Evolutionary conservation across 2,888 invertebrate genomes (phyloP), one percentile per base, ranked within the genome.

Genomic region (Eulithis prunata): DNA sequence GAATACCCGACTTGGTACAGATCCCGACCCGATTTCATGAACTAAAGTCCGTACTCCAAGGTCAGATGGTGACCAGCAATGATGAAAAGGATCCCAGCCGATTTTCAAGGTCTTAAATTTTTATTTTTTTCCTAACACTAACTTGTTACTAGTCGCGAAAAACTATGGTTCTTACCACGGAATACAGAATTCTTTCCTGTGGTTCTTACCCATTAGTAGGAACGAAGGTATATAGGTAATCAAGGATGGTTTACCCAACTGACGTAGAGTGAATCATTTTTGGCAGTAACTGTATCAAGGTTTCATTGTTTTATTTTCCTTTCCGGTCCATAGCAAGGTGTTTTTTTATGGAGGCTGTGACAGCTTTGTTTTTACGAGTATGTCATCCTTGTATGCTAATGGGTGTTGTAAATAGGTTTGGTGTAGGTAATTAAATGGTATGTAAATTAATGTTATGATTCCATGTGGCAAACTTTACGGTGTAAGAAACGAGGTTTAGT

Each of bases 321-420:
- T 64, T 59, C 55, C 59, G 55, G 62, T 56, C 56, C 51, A 56
- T 49, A 14, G n/a, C 71, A 69, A 69, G 71, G 69, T 41, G 64
- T 68, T 71, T 68, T 58, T 71, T 69, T 69, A 71, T 66, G 53
- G 51, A 54, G 54, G 54, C 41, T 54, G 14, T 21, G 36, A n/a
- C 41, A 54, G 57, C 55, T 54, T 59, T 51, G 66, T 60, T 63
- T 70, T 72, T 66, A 63, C 61, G 65, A 61, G 64, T 66, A 57
- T 54, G 63, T 62, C 54, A 63, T 66, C 65, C 63, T 66, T 69
- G 68, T 64, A 59, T 62, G 62, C 32, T 64, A 62, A 64, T 66
- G 45, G 21, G 12, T 49, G 67, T 54, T 56, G 62, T 61, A 61
- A 62, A 66, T 64, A 41, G 36, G 60, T 43, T 41, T 14, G 51